Base-by-base conservation (phyloP, 2,113 vertebrate genomes). In the Hippocampus abdominalis region DNA sequence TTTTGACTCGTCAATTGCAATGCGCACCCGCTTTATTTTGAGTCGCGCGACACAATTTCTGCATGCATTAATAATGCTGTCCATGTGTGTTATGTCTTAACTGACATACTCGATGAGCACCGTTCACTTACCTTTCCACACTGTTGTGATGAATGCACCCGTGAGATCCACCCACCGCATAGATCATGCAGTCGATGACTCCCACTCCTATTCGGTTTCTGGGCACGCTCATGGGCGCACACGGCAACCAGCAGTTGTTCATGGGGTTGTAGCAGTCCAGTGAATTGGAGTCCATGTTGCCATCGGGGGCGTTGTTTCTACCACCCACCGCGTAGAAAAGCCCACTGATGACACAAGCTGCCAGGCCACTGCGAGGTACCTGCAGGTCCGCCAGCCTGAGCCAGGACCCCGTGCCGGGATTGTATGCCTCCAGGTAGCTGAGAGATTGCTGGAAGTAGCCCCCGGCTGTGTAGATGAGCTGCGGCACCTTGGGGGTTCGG, bases 241-340 rank as follows among this genome's bases (percentile, higher is more conserved):
- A 97, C 0, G 94, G 94, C 0, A 94, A 91, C 96, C 96, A 98
- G 69, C 90, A 93, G 86, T 98, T 94, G 84, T 94, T 98, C 93
- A 98, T 95, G 42, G 96, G 96, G 73, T 97, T 98, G 86, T 97
- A 98, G 69, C 95, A 97, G 66, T 98, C 96, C 74, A 98, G 74
- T 2, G 95, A 89, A 0, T 85, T 94, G 0, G 96, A 96, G 87
- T 98, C 96, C 81, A 93, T 95, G 89, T 98, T 98, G 15, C 96
- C 96, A 0, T 97, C 95, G 0, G 95, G 95, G 0, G 95, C 94
- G 8, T 98, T 98, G 73, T 98, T 98, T 8, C 96, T 81, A 0
- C 96, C 96, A 0, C 96, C 96, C 0, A 96, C 95, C 0, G 96
- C 96, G 0, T 98, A 98, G 25, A 98, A 93, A 2, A 98, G 89